Evolutionary conservation across 2,113 vertebrate genomes (phyloP).

Genomic region (Desmodus rotundus): DNA sequence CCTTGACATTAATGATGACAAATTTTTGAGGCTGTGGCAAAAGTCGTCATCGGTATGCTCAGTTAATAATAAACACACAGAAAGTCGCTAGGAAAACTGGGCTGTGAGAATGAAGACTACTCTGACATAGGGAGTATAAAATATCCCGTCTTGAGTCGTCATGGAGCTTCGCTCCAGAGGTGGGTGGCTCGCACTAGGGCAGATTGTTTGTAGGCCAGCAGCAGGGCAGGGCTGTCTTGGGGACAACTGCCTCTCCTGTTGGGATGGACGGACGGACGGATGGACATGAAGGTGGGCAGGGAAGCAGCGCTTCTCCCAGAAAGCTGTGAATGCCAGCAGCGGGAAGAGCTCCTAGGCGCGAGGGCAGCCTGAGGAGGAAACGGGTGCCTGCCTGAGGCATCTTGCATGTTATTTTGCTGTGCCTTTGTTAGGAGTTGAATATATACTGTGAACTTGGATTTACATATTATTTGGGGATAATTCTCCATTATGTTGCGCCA

Average conservation of each 20-base stretch:
- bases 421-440: neutral
- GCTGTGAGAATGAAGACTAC: neutral
- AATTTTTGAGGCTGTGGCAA: neutral
- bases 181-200: neutral
- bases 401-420: neutral
- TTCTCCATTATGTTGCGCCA: neutral
- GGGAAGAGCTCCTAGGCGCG: neutral
- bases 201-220: neutral
- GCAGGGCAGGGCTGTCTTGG: neutral
- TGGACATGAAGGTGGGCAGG: neutral
- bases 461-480: neutral
- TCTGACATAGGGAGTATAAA: neutral
- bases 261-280: too few species aligned
- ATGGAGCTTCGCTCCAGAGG: neutral
- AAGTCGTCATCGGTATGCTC: neutral
- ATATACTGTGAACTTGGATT: neutral
- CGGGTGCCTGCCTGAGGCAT: accelerated
- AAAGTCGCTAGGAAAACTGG: neutral
- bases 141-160: neutral
- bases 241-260: neutral
- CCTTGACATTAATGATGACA: neutral
- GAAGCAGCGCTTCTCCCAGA: neutral
- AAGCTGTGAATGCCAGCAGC: accelerated
- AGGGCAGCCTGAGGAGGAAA: neutral
- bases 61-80: neutral